Conservation (phyloP, 2,797 vertebrate genomes). For the Tauraco hartlaubi region DNA sequence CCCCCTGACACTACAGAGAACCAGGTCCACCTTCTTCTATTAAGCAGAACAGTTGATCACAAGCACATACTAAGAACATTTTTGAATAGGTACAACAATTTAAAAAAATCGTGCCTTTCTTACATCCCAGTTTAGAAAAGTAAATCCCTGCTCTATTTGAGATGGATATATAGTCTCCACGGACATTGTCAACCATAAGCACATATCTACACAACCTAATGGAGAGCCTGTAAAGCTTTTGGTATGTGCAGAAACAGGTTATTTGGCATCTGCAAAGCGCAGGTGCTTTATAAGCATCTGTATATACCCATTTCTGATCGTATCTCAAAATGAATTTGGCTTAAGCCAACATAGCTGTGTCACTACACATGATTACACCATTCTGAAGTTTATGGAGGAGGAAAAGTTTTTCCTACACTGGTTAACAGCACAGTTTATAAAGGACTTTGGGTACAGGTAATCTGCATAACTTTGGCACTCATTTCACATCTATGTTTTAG, state of each 20-base stretch:
- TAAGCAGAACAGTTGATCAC: background rate
- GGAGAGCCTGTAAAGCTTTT: background rate
- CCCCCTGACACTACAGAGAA: background rate
- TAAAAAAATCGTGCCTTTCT: background rate
- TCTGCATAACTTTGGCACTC: background rate
- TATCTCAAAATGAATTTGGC: background rate
- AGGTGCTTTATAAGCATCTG: background rate
- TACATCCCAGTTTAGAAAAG: background rate
- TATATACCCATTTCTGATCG: background rate
- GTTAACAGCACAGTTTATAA: background rate
- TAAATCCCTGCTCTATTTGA: background rate
- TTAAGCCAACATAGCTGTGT: background rate
- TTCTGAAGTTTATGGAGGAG: background rate
- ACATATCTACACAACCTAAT: background rate
- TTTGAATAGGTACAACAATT: background rate
- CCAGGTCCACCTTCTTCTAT: background rate
- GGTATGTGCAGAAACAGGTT: background rate
- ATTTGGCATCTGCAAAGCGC: background rate
- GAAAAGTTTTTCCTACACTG: background rate
- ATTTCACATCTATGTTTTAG: background rate
- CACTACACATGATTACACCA: background rate
- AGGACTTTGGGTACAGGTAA: background rate
- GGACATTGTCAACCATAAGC: background rate
- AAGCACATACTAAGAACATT: accelerated
- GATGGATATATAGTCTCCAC: background rate